Conservation (phyloP, 2,888 invertebrate genomes). For the Heliconius ismenius region DNA sequence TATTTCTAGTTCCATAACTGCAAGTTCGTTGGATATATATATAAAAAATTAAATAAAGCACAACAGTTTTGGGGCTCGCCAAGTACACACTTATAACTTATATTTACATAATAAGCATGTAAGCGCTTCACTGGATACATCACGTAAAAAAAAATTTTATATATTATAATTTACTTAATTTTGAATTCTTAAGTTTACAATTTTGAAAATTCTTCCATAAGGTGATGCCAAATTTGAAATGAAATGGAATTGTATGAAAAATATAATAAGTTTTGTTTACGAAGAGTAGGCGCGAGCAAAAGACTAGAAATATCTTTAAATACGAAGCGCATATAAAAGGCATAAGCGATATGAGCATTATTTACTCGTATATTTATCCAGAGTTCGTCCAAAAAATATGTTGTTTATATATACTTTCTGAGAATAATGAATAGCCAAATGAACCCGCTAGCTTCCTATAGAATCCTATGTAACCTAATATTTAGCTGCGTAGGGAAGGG, state of each 20-base stretch:
- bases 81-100: constrained; percentile 46
- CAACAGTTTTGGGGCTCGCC: constrained; percentile 47
- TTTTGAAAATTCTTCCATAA: not conserved
- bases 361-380: constrained; percentile 34
- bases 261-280: not conserved
- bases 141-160: constrained; percentile 29
- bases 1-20: constrained; percentile 57
- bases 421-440: not conserved
- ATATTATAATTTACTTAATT: constrained; percentile 23
- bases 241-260: not conserved
- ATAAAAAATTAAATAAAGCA: constrained; percentile 54
- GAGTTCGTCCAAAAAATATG: constrained; percentile 28
- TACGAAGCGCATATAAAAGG: constrained; percentile 39
- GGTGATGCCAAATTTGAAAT: not conserved
- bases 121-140: constrained; percentile 43
- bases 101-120: constrained; percentile 52
- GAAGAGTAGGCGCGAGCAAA: constrained; percentile 36
- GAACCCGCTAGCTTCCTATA: not conserved
- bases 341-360: constrained; percentile 28
- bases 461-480: no score
- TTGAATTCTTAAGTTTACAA: constrained; percentile 1
- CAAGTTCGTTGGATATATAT: constrained; percentile 48
- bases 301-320: constrained; percentile 45
- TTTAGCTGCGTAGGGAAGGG: no score
- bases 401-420: constrained; percentile 32